Percentiles rank a stretch among this genome's conserved stretches.
Evolutionary conservation across 2,888 invertebrate genomes (phyloP).

Genomic region (Plebejus argus): DNA sequence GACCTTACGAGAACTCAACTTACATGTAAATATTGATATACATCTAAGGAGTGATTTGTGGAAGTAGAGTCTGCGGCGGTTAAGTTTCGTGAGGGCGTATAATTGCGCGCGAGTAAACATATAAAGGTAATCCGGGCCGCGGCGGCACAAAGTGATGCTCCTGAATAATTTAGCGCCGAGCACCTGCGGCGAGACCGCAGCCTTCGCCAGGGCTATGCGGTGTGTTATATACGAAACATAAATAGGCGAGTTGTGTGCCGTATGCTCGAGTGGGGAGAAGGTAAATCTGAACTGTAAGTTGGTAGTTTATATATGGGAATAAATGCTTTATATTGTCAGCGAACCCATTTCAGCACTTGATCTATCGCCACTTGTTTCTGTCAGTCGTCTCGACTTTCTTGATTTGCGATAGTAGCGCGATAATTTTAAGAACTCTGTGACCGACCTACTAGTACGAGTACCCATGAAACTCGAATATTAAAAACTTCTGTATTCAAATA

Average conservation of each 20-base stretch:
- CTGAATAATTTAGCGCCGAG: slow-evolving; percentile 73
- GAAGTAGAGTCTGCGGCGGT: slow-evolving; percentile 45
- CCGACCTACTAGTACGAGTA: too few species aligned
- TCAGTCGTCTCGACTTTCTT: too few species aligned
- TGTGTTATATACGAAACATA: neutral
- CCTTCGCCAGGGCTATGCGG: slow-evolving; percentile 3
- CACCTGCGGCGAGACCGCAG: slow-evolving; percentile 72
- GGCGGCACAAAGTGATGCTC: slow-evolving; percentile 78
- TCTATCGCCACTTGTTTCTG: too few species aligned
- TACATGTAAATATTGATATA: slow-evolving; percentile 16
- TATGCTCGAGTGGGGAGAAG: neutral
- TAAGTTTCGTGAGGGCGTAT: slow-evolving; percentile 77
- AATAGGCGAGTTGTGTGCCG: neutral
- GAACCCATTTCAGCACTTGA: too few species aligned
- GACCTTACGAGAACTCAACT: neutral
- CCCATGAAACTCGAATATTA: too few species aligned
- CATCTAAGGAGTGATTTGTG: slow-evolving; percentile 1
- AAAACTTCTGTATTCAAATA: too few species aligned
- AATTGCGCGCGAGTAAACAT: slow-evolving; percentile 79
- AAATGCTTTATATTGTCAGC: too few species aligned
- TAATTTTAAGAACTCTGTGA: too few species aligned
- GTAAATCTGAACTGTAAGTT: neutral
- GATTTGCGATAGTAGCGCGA: too few species aligned
- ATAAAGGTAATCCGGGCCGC: slow-evolving; percentile 79
- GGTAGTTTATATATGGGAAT: neutral